A percentile compares a stretch with the other conserved stretches of the same genome.
These are phyloP conservation scores for Enteromius treurensis DNA, from an alignment of 2,797 vertebrate species.

Conservation along the genomic window DNA sequence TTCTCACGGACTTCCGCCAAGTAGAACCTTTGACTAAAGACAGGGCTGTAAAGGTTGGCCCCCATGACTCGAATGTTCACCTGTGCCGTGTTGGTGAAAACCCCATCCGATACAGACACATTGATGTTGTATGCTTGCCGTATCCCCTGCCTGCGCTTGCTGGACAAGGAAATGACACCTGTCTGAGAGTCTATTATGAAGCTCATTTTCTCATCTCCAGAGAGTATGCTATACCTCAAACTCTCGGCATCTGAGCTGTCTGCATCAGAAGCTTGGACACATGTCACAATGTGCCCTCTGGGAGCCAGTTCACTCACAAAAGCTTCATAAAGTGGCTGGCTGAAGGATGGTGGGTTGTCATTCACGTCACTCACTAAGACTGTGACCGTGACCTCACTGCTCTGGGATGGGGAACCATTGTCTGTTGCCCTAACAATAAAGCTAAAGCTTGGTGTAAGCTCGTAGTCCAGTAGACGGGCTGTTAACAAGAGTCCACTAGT, in stretches of 20 bases:
- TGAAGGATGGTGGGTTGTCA: constrained; percentile 92
- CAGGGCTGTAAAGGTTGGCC: constrained; percentile 91
- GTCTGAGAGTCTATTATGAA: constrained; percentile 86
- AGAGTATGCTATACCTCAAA: constrained; percentile 89
- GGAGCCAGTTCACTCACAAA: constrained; percentile 88
- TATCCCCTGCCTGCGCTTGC: constrained; percentile 82
- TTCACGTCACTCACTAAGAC: constrained; percentile 89
- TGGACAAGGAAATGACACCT: constrained; percentile 89
- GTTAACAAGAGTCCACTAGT: constrained; percentile 85
- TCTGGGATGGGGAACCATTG: constrained; percentile 85
- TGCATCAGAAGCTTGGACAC: constrained; percentile 90
- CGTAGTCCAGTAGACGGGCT: constrained; percentile 87
- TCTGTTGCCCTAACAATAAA: constrained; percentile 87
- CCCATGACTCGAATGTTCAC: constrained; percentile 84
- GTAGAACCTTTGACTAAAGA: constrained; percentile 93
- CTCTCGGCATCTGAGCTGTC: constrained; percentile 85
- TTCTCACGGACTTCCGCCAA: constrained; percentile 92
- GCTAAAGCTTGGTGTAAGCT: constrained; percentile 82
- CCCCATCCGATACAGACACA: constrained; percentile 94
- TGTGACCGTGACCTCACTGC: constrained; percentile 83
- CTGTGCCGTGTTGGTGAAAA: constrained; percentile 92
- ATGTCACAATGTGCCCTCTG: constrained; percentile 92
- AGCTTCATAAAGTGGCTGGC: constrained; percentile 86
- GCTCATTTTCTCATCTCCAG: constrained; percentile 92
- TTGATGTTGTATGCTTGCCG: constrained; percentile 86